phyloP scores from a whole-genome alignment of 1,140 invertebrate species.

The Lysiphlebus fabarum region DNA sequence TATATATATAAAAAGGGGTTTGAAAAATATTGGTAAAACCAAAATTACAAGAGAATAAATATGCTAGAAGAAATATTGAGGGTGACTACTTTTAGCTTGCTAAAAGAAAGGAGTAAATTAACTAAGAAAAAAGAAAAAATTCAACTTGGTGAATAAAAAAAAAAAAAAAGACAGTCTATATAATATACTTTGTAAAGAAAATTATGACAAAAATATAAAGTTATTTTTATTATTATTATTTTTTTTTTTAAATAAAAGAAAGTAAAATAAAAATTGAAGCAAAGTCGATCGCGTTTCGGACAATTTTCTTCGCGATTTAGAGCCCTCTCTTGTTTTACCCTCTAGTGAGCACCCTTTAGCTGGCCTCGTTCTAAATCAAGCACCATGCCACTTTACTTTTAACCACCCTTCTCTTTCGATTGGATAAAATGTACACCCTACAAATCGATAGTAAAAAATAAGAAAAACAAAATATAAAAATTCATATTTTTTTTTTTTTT shows the following conservation, averaged over 20 bases:
- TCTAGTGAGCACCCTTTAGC: constrained; percentile 29
- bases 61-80: constrained; percentile 5
- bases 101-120: not conserved
- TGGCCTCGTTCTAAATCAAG: constrained; percentile 38
- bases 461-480: not conserved
- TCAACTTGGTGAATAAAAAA: too few species aligned
- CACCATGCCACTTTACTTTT: constrained; percentile 24
- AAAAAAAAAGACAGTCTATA: not conserved
- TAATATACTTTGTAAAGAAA: too few species aligned
- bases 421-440: too few species aligned
- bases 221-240: too few species aligned
- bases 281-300: constrained; percentile 38
- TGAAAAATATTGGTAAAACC: constrained; percentile 28
- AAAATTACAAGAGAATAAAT: constrained; percentile 42
- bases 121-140: too few species aligned
- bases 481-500: constrained; percentile 5
- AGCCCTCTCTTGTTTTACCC: constrained; percentile 36
- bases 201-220: too few species aligned
- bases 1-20: too few species aligned
- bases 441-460: constrained; percentile 11
- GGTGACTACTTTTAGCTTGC: not conserved
- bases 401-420: constrained; percentile 7
- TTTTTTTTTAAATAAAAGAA: not conserved
- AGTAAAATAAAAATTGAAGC: constrained; percentile 21
- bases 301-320: constrained; percentile 37